Evolutionary conservation across 2,888 invertebrate species (phyloP).

Genomic region (Eupithecia exiguata): DNA sequence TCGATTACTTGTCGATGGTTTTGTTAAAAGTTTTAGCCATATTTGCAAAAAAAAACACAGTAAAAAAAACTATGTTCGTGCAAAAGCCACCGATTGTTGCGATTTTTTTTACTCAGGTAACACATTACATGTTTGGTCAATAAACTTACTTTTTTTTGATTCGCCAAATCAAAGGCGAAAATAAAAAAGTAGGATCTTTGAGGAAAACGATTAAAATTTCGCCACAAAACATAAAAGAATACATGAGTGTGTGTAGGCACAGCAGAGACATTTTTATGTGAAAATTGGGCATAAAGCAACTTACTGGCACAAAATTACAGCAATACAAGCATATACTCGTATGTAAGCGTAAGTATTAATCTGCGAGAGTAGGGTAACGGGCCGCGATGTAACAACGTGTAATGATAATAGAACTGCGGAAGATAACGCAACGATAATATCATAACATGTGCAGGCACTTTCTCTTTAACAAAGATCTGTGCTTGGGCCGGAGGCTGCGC

Average conservation of each 20-base stretch:
- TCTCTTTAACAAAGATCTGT: constrained; percentile 22
- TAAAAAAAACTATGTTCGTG: too few species aligned
- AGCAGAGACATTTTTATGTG: neutral
- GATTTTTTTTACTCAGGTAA: too few species aligned
- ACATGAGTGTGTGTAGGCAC: neutral
- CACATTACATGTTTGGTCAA: too few species aligned
- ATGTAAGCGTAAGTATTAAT: neutral
- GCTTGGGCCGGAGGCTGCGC: constrained; percentile 8
- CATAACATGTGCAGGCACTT: constrained; percentile 28
- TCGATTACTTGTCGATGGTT: neutral
- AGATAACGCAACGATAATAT: constrained; percentile 24
- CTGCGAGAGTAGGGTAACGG: constrained; percentile 8
- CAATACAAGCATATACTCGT: too few species aligned
- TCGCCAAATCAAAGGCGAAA: too few species aligned
- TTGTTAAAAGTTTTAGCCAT: neutral
- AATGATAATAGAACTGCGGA: constrained; percentile 33
- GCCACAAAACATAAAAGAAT: neutral
- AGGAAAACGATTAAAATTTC: neutral
- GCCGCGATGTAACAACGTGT: constrained; percentile 30
- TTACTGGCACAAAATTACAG: neutral
- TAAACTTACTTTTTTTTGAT: too few species aligned
- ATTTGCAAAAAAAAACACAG: neutral
- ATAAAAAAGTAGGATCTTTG: too few species aligned
- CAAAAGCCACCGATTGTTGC: too few species aligned
- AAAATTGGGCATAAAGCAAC: neutral